A percentile compares a stretch with the other conserved stretches of the same genome.
Conservation (phyloP, 2,113 vertebrate species). For the Gavialis gangeticus region DNA sequence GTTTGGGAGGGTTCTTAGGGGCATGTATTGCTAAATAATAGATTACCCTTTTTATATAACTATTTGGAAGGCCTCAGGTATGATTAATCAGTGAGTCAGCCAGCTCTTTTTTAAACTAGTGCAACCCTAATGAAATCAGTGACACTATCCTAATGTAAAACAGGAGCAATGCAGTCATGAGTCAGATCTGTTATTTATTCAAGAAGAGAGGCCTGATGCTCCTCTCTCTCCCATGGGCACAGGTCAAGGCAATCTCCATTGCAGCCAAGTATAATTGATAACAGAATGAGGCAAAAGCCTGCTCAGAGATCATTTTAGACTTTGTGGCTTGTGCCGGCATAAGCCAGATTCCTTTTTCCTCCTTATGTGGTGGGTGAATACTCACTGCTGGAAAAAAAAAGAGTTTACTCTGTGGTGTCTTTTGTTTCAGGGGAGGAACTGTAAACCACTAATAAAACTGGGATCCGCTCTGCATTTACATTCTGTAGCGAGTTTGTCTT, state of each 20-base stretch:
- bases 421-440: neutral
- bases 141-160: constrained; percentile 27
- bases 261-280: neutral
- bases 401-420: neutral
- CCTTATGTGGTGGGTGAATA: neutral
- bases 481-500: neutral
- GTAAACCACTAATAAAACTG: neutral
- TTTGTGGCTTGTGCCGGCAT: neutral
- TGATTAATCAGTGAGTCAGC: constrained; percentile 52
- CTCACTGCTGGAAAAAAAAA: neutral
- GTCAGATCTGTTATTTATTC: constrained; percentile 52
- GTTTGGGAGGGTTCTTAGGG: neutral
- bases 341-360: neutral
- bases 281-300: neutral
- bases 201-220: constrained; percentile 25
- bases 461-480: rapidly evolving
- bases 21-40: neutral
- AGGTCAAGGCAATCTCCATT: neutral
- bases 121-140: constrained; percentile 38
- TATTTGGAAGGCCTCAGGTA: constrained; percentile 17
- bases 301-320: neutral
- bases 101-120: constrained; percentile 23
- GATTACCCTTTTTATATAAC: neutral
- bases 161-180: constrained; percentile 30
- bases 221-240: neutral